These are phyloP conservation scores for Tachina fera DNA, from an alignment of 2,888 invertebrate species.

Conservation along the genomic window DNA sequence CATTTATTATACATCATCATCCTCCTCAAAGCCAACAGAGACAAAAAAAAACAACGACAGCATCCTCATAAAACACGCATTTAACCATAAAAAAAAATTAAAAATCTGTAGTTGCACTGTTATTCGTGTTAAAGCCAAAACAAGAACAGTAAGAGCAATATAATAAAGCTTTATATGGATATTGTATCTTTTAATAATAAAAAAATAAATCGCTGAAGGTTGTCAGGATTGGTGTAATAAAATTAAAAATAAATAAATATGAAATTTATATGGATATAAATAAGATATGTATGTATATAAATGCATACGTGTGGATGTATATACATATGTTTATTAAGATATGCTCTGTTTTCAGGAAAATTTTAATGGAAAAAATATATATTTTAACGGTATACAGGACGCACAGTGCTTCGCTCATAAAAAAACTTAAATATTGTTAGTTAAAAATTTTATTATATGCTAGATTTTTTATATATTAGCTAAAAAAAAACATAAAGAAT, in stretches of 20 bases:
- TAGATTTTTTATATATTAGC: too few relatives aligned
- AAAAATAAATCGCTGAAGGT: constrained; percentile 49
- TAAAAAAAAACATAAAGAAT: too few relatives aligned
- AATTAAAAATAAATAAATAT: constrained; percentile 9
- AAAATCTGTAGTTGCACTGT: constrained; percentile 23
- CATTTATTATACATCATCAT: constrained; percentile 66
- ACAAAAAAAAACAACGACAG: constrained; percentile 17
- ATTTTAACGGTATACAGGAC: too few relatives aligned
- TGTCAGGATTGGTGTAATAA: constrained; percentile 45
- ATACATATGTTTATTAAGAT: too few relatives aligned
- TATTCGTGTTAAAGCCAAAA: constrained; percentile 13
- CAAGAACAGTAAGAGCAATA: constrained; percentile 30
- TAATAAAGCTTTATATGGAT: constrained; percentile 37
- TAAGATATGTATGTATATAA: too few relatives aligned
- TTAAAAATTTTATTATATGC: too few relatives aligned
- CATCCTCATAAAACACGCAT: constrained; percentile 60
- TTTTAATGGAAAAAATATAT: too few relatives aligned
- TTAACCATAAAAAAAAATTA: constrained; percentile 49
- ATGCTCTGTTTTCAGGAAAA: too few relatives aligned
- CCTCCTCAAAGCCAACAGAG: constrained; percentile 1
- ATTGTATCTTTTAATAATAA: constrained; percentile 15
- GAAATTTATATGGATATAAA: background rate
- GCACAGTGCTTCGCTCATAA: too few relatives aligned
- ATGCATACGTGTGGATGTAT: too few relatives aligned
- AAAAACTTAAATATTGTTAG: too few relatives aligned